Conservation (phyloP, 2,797 vertebrate species). For the Lacerta bilineata region DNA sequence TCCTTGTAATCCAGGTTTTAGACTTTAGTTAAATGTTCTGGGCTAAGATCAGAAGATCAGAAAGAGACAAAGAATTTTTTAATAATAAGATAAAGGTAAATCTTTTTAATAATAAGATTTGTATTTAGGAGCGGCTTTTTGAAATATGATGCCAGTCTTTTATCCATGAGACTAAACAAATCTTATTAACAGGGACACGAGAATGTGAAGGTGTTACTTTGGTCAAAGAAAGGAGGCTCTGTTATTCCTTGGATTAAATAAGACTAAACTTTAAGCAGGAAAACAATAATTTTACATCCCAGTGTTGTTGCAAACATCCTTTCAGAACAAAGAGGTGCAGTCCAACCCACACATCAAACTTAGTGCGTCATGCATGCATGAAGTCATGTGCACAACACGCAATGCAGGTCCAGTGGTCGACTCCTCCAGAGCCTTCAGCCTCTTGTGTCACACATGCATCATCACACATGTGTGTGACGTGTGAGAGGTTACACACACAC, state of each 20-base stretch:
- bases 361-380: too few species aligned
- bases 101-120: conserved; percentile 22
- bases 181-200: conserved; percentile 23
- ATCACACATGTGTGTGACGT: too few species aligned
- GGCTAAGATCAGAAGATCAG: conserved; percentile 16
- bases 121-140: conserved; percentile 27
- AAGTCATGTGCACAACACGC: too few species aligned
- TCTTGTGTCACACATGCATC: too few species aligned
- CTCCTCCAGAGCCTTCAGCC: too few species aligned
- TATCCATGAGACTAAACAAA: conserved; percentile 39
- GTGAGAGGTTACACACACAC: too few species aligned
- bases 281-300: conserved; percentile 21
- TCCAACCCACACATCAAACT: not conserved
- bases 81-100: conserved; percentile 33
- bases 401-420: too few species aligned
- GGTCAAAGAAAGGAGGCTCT: conserved; percentile 22
- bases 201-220: conserved; percentile 18
- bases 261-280: conserved; percentile 12
- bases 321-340: conserved; percentile 27
- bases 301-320: not conserved
- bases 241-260: conserved; percentile 36
- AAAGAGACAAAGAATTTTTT: conserved; percentile 33
- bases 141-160: conserved; percentile 57
- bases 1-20: conserved; percentile 45
- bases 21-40: not conserved